Evolutionary conservation across 2,888 invertebrate genomes (phyloP), one percentile per base, ranked within the genome.

Genomic region (Machimus rusticus): DNA sequence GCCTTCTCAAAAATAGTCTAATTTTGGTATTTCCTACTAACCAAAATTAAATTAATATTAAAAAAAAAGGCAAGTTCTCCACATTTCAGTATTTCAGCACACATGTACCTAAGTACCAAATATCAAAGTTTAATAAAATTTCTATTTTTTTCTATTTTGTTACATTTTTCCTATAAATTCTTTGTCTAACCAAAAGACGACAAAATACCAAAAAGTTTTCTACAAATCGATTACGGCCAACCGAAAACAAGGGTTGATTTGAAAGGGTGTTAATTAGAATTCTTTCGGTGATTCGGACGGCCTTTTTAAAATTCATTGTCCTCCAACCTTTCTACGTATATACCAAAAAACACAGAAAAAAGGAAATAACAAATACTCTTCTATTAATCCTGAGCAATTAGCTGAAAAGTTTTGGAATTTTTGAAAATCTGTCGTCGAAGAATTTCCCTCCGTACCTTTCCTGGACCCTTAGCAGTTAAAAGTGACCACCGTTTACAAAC

Each of bases 171-270:
- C 19, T 19, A 51, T 51, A 51, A 51, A 51, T 51, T 51, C 51
- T 6, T 51, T 51, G 5, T 51, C 19, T 46, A 51, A 51, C n/a
- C n/a, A 19, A 51, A 51, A n/a, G 6, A 51, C 16, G 34, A 74
- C 76, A 0, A 76, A 76, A 76, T 76, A 31, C 76, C 34, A 16
- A 76, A 28, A 78, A 78, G 43, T 78, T 79, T 28, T 51, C 46
- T 31, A 79, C 51, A 79, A 51, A 46, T 51, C 51, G 51, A 79
- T 79, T 46, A 31, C 5, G 16, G 6, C 5, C 51, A 79, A 3
- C 66, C 12, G 66, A 66, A 66, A 79, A 79, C 79, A 79, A 51
- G 79, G 79, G 79, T 79, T 79, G 79, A 79, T 51, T 79, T 79
- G 39, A 43, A n/a, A 66, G 51, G 31, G n/a, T 78, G 79, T 46